A percentile compares a stretch with the other conserved stretches of the same genome.
Evolutionary conservation across 2,113 vertebrate genomes (phyloP).

Genomic region (Gavia stellata): DNA sequence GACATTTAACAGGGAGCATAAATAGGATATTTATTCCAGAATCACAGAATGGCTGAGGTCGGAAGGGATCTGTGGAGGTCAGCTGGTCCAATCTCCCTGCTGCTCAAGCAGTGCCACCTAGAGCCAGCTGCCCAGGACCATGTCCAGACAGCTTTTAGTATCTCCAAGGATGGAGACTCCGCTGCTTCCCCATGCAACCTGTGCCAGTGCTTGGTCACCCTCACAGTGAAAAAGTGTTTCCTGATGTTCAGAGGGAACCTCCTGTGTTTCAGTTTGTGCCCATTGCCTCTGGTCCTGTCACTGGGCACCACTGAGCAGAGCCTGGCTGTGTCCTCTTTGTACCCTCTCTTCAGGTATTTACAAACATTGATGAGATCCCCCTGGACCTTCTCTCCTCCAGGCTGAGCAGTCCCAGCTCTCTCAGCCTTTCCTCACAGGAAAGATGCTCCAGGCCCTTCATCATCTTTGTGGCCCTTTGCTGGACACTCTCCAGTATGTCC

Average conservation of each 20-base stretch:
- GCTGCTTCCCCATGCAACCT: background rate
- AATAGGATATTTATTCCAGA: background rate
- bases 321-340: background rate
- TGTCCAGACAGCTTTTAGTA: background rate
- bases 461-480: rapidly evolving
- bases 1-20: background rate
- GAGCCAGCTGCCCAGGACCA: background rate
- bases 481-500: background rate
- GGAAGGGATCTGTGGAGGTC: background rate
- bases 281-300: background rate
- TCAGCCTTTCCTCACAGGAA: background rate
- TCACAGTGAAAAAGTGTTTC: background rate
- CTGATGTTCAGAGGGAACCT: background rate
- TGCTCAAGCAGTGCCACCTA: background rate
- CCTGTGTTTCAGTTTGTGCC: background rate
- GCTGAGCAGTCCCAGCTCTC: background rate
- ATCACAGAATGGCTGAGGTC: background rate
- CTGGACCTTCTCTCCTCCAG: background rate
- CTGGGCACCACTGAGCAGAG: background rate
- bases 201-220: background rate
- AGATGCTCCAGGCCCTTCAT: background rate
- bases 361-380: background rate
- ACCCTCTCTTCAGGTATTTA: background rate
- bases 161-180: background rate
- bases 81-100: background rate